Base-by-base conservation (phyloP, 2,113 vertebrate species). In the Aleadryas rufinucha region DNA sequence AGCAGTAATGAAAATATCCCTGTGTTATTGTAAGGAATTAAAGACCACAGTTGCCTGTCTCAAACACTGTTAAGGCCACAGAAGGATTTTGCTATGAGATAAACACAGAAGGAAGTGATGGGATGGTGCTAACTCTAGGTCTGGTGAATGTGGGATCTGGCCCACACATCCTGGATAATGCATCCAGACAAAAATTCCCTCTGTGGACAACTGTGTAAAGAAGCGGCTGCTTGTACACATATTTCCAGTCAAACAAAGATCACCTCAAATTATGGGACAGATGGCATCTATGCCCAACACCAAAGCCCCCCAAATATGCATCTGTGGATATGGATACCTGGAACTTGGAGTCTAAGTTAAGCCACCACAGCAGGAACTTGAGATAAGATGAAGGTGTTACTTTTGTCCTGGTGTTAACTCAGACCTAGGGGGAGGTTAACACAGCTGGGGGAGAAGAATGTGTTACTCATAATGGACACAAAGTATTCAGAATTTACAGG, bases 91-190 rank as follows among this genome's bases (percentile, higher is more conserved):
- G 42, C 60, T 31, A 35, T 14, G 83, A 35, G 61, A 42, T 14
- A 19, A 24, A 12, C 30, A n/a, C 16, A 21, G 66, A 44, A 31
- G 33, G 21, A 20, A 52, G 16, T 0, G 0, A 16, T 31, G 21
- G 37, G 37, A 61, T 3, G 6, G 16, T 11, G 13, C 37, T 35
- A 59, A 35, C 7, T 42, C 35, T 31, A 50, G 39, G 39, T 33
- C 57, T 72, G 41, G 49, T 0, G 1, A 22, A 60, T 4, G 37
- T 2, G 7, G 41, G 41, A 8, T 41, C 8, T 49, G 20, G 30
- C 42, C 20, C 49, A 41, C 35, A 30, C 24, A 49, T 56, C 60
- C 42, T 30, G 60, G 20, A 24, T 41, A 30, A 24, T 5, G 22
- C 11, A 39, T 11, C 20, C 35, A 65, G 50, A 24, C 3, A 57